Percentiles rank a stretch among this genome's conserved stretches.
Conservation (phyloP, 2,888 invertebrate genomes). For the Ephialtes manifestator region DNA sequence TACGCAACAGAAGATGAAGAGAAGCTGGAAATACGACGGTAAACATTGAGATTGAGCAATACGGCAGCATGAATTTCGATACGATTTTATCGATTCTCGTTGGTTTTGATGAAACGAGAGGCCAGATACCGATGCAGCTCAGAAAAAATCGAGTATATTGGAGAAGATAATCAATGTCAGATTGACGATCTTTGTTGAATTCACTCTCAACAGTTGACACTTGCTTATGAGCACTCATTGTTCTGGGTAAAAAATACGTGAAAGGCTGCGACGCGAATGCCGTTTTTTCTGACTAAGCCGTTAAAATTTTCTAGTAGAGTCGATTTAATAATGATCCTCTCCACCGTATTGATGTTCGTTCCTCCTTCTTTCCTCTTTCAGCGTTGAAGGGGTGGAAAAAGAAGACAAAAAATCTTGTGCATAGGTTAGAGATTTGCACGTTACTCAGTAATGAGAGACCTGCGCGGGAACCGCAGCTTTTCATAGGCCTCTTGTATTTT, state of each 20-base stretch:
- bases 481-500: neutral
- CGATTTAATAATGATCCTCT: neutral
- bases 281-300: neutral
- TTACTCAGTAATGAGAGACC: conserved; percentile 12
- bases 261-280: neutral
- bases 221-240: neutral
- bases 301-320: neutral
- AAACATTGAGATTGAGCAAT: conserved; percentile 23
- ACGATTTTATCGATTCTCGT: no score
- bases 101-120: no score
- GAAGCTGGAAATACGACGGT: conserved; percentile 37
- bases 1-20: conserved; percentile 14
- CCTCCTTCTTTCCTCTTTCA: neutral
- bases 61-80: no score
- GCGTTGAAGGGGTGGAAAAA: neutral
- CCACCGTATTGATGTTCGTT: neutral
- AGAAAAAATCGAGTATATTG: no score
- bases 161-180: conserved; percentile 38
- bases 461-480: neutral
- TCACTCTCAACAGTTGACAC: neutral
- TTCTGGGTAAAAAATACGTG: neutral
- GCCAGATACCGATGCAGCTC: no score
- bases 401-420: neutral
- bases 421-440: neutral
- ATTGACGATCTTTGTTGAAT: neutral